Evolutionary conservation across 2,888 invertebrate genomes (phyloP).

Genomic region (Agrochola macilenta): DNA sequence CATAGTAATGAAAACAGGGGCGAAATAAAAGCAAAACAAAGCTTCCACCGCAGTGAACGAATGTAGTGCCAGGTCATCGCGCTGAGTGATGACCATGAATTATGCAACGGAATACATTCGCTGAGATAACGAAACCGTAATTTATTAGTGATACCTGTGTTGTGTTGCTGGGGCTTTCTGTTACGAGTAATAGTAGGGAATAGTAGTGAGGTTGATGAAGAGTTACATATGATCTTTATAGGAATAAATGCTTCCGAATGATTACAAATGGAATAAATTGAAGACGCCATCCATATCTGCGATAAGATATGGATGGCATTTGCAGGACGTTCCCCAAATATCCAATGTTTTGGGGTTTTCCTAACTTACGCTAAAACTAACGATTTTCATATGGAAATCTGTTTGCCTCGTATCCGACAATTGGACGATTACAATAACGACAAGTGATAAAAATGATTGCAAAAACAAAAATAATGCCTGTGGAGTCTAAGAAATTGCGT

Average conservation of each 20-base stretch:
- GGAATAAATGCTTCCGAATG: background rate
- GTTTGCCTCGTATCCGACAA: background rate
- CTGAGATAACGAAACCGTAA: slow-evolving; percentile 76
- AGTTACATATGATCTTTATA: slow-evolving; percentile 26
- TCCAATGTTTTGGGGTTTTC: background rate
- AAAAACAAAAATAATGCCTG: background rate
- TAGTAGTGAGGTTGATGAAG: slow-evolving; percentile 22
- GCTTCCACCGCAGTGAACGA: slow-evolving; percentile 23
- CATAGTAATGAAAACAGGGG: slow-evolving; percentile 50
- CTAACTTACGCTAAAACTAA: background rate
- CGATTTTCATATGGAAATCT: background rate
- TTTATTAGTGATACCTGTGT: slow-evolving; percentile 74
- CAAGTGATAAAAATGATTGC: background rate
- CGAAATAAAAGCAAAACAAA: slow-evolving; percentile 61
- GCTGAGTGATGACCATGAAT: slow-evolving; percentile 81
- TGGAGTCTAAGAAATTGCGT: background rate
- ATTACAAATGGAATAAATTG: background rate
- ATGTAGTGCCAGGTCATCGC: slow-evolving; percentile 74
- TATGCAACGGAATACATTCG: slow-evolving; percentile 79
- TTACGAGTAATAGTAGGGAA: slow-evolving; percentile 13
- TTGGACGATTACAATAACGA: no score
- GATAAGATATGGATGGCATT: background rate
- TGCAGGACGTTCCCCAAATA: background rate
- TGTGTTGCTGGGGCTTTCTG: slow-evolving; percentile 13
- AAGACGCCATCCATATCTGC: background rate